Base-by-base conservation (phyloP, 2,113 vertebrate genomes). In the Dicaeum eximium region DNA sequence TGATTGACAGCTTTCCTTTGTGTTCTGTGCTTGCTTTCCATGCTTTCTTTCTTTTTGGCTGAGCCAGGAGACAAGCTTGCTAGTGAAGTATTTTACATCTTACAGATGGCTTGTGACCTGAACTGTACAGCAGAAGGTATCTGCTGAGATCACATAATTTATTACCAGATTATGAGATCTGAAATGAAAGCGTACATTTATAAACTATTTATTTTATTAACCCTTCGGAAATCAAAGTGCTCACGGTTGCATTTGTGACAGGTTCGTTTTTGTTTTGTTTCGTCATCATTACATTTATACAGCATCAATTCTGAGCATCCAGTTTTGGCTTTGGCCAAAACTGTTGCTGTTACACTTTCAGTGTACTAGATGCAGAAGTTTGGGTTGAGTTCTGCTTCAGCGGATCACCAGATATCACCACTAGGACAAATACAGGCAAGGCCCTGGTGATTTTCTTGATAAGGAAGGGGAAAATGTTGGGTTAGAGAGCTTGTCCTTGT, bases 101-200 rank as follows among this genome's bases (percentile, higher is more conserved):
- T 99, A 98, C 99, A 99, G 98, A 99, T 99, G 98, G 98, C 99
- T 98, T 99, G 99, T 98, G 99, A 99, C 98, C 98, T 97, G 98
- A 99, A 99, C 99, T 99, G 99, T 99, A 99, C 99, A 98, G 99
- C 99, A 98, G 99, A 99, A 99, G 99, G 99, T 99, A 99, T 98
- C 99, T 99, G 98, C 99, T 98, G 98, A 98, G 98, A 98, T 98
- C 98, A 98, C 98, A 98, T 98, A 98, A 98, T 98, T 98, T 98
- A 95, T 97, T 96, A 90, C 90, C 89, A 96, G 97, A 97, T 99
- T 98, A 98, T 98, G 98, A 98, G 98, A 99, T 98, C 98, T 97
- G 96, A 98, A 97, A 88, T 93, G 90, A 97, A 97, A 96, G 75
- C 95, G 92, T 96, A 93, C 83, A 58, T 90, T 96, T 96, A 81